These are phyloP conservation scores for Eucidaris tribuloides DNA, from an alignment of 35 echinoderm and acorn worm genomes.

Conservation along the genomic window DNA sequence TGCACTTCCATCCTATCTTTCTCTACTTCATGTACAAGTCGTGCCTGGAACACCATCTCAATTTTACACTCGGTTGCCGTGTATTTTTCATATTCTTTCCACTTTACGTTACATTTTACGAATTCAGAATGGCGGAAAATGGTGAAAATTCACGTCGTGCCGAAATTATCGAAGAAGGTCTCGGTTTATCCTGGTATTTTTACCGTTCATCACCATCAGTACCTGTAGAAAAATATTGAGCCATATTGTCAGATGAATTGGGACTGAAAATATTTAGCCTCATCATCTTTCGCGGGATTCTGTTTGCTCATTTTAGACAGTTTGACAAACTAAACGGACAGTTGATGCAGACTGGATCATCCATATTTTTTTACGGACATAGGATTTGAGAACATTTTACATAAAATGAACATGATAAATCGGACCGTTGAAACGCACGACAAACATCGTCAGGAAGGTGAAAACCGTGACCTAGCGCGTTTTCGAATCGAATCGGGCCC, in stretches of 20 bases:
- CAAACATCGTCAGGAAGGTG: too few relatives aligned
- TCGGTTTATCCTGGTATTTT: not conserved
- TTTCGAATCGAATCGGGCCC: too few relatives aligned
- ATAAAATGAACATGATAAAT: too few relatives aligned
- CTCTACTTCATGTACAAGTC: too few relatives aligned
- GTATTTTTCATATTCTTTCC: too few relatives aligned
- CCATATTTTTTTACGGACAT: not conserved
- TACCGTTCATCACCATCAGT: not conserved
- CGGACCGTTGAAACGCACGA: too few relatives aligned
- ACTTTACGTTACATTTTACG: too few relatives aligned
- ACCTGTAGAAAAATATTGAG: not conserved
- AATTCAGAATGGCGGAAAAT: not conserved
- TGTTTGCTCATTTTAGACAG: not conserved
- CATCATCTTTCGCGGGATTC: not conserved
- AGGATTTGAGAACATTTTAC: not conserved
- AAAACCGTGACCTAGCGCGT: too few relatives aligned
- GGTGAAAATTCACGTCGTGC: not conserved
- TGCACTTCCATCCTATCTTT: too few relatives aligned
- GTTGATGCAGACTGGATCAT: not conserved
- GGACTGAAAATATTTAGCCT: not conserved
- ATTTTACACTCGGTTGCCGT: too few relatives aligned
- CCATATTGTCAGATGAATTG: not conserved
- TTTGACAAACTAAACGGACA: not conserved
- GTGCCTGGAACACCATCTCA: too few relatives aligned
- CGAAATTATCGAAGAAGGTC: not conserved